Evolutionary conservation across 2,113 vertebrate species (phyloP).

Genomic region (Anas platyrhynchos): DNA sequence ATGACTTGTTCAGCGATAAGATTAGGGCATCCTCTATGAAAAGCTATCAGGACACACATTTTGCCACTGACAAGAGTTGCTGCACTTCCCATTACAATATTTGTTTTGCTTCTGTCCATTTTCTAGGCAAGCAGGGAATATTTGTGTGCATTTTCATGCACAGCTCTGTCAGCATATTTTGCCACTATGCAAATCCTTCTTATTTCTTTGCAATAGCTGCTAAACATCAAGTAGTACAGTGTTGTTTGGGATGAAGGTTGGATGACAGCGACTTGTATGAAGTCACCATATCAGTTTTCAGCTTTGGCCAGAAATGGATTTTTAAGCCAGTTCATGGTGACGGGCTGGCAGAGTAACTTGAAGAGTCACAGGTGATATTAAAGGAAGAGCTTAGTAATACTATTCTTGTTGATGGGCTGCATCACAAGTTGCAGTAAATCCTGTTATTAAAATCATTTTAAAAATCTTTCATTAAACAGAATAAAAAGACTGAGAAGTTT

Average conservation of each 20-base stretch:
- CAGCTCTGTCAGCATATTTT: neutral
- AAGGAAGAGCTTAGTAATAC: neutral
- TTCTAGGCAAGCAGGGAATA: neutral
- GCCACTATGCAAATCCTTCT: neutral
- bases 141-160: neutral
- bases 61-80: neutral
- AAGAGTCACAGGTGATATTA: neutral
- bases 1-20: neutral
- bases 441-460: neutral
- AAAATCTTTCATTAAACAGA: conserved; percentile 33
- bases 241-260: neutral
- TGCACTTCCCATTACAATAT: neutral
- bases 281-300: neutral
- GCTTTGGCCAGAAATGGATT: neutral
- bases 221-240: neutral
- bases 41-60: neutral
- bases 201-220: neutral
- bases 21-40: neutral
- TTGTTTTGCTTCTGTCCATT: neutral
- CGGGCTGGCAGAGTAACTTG: neutral
- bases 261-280: neutral
- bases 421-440: neutral
- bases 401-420: neutral
- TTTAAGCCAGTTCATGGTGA: neutral
- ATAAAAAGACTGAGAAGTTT: conserved; percentile 46